Evolutionary conservation across 2,797 vertebrate species (phyloP).

Genomic region (Vireo griseus): DNA sequence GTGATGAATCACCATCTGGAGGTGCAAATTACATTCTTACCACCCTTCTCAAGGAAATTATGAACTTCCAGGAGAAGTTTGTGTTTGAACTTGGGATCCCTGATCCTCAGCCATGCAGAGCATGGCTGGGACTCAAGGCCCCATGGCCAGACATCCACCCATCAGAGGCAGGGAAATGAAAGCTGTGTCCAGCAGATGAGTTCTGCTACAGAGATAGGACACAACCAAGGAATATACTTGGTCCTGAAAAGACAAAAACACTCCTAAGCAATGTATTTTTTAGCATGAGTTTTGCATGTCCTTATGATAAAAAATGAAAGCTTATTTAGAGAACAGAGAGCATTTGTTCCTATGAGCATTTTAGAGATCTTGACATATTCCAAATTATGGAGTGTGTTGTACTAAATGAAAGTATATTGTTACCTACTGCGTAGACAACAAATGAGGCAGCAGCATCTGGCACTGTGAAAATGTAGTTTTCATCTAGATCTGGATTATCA

Average conservation of each 20-base stretch:
- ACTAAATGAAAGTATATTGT: neutral
- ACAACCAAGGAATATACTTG: accelerated
- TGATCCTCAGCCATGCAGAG: neutral
- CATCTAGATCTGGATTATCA: neutral
- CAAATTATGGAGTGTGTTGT: neutral
- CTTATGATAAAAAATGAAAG: neutral
- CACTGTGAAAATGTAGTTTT: neutral
- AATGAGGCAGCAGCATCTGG: neutral
- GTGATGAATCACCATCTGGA: neutral
- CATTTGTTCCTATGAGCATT: neutral
- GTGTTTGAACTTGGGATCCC: neutral
- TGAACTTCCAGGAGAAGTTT: neutral
- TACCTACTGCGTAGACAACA: neutral
- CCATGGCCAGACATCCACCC: neutral
- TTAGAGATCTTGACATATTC: neutral
- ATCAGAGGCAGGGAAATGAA: neutral
- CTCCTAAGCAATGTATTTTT: neutral
- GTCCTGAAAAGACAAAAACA: neutral
- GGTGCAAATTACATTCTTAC: neutral
- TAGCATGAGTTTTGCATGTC: neutral
- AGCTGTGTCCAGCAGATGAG: neutral
- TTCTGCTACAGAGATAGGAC: neutral
- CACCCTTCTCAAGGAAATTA: neutral
- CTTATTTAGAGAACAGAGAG: neutral
- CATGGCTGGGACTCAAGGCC: neutral